A percentile compares a stretch with the other conserved stretches of the same genome.
These are phyloP conservation scores for Pheosia tremula DNA, from an alignment of 2,888 invertebrate genomes.

Conservation along the genomic window DNA sequence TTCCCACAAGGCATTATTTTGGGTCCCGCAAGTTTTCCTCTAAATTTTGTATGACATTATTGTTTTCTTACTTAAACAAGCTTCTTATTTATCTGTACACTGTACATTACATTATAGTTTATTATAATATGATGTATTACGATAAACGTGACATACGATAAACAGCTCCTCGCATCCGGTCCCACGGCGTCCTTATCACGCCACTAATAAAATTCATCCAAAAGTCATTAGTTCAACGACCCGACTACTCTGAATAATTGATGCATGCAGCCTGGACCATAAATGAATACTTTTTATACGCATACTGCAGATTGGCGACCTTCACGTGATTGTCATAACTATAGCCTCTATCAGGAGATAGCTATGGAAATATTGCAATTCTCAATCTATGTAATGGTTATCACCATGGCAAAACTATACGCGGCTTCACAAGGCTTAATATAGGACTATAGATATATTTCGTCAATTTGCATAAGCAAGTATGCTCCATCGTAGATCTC, in stretches of 20 bases:
- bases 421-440: too few species aligned
- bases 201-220: slow-evolving; percentile 26
- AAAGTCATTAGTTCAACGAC: slow-evolving; percentile 4
- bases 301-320: neutral
- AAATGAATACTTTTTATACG: neutral
- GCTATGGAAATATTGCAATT: too few species aligned
- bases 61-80: neutral
- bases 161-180: slow-evolving; percentile 32
- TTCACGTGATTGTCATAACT: too few species aligned
- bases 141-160: slow-evolving; percentile 10
- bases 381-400: too few species aligned
- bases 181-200: slow-evolving; percentile 37
- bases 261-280: neutral
- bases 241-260: neutral
- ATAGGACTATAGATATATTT: too few species aligned
- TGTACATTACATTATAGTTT: neutral
- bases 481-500: too few species aligned
- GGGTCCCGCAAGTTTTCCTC: neutral
- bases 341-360: too few species aligned
- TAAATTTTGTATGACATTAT: too few species aligned
- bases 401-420: too few species aligned
- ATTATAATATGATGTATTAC: neutral
- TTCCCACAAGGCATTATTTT: neutral
- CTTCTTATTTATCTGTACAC: neutral
- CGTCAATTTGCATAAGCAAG: too few species aligned